Evolutionary conservation across 2,888 invertebrate genomes (phyloP), one percentile per base, ranked within the genome.

Genomic region (Coelopa pilipes): DNA sequence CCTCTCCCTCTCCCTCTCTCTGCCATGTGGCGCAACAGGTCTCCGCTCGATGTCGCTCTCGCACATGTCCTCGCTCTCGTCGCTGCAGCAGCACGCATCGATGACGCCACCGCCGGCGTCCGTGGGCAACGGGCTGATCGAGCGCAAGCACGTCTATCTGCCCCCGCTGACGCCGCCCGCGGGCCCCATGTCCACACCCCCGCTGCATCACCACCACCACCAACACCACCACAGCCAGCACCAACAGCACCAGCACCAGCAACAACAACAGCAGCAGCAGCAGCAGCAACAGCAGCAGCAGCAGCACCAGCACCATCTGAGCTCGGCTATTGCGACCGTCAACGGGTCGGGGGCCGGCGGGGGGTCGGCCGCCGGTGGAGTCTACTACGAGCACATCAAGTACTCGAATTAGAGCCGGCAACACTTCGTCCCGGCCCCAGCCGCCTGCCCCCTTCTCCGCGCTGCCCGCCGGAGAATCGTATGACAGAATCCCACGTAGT

Each of bases 131-230:
- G 80, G 81, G 46, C 81, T 85, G 49, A 81, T 87, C 71, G 87
- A 87, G 76, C 82, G 85, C n/a, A 86, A 87, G 79, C 82, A 86
- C 57, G 82, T 82, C 70, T 87, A 84, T 78, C 81, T 85, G 78
- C 80, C 84, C 69, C 80, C 87, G 60, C 79, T 84, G 77, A 84
- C 84, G 57, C 84, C 86, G 75, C 81, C 85, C 17, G 80, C 85
- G 13, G 81, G 81, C 3, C 75, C 82, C 65, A 80, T 82, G 74
- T 78, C 81, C 65, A 79, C 83, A 55, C 78, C 83, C 45, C 80
- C 81, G 12, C 75, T 80, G 55, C 83, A 82, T 55, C 83, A 83
- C 76, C 80, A 78, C 12, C 34, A 34, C 34, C 34, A 34, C 7
- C 34, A 34, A 7, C 34, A 34, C 34, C 34, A 34, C 34, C 34